These are phyloP conservation scores for Nudaria mundana DNA, from an alignment of 2,888 invertebrate species.

Conservation along the genomic window DNA sequence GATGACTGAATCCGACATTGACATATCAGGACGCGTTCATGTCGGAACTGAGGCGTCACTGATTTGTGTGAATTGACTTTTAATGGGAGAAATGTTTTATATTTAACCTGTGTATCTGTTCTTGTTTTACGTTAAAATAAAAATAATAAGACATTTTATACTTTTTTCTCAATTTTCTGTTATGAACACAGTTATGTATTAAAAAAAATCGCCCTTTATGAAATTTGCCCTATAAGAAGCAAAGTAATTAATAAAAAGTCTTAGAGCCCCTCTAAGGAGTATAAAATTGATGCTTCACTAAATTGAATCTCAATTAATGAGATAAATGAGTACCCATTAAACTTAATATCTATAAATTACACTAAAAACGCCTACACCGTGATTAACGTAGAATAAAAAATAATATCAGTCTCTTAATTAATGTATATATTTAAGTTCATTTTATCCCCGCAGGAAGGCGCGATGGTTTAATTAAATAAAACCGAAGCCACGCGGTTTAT, in stretches of 20 bases:
- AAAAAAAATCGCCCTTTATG: too few relatives aligned
- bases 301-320: conserved; percentile 29
- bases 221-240: conserved; percentile 6
- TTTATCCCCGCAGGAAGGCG: conserved; percentile 30
- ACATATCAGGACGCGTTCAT: too few relatives aligned
- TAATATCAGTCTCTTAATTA: conserved; percentile 34
- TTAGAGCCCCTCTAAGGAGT: conserved; percentile 8
- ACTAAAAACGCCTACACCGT: conserved; percentile 10
- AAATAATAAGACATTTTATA: neutral
- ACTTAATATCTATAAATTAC: conserved; percentile 19
- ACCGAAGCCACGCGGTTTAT: conserved; percentile 32
- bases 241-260: conserved; percentile 11
- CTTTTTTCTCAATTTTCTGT: neutral
- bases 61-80: too few relatives aligned
- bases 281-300: conserved; percentile 28
- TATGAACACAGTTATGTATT: neutral
- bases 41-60: too few relatives aligned
- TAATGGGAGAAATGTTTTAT: too few relatives aligned
- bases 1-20: too few relatives aligned
- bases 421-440: conserved; percentile 40
- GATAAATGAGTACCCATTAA: conserved; percentile 28
- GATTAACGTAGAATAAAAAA: conserved; percentile 27
- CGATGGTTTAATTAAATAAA: conserved; percentile 50
- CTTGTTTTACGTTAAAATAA: too few relatives aligned
- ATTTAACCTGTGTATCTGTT: too few relatives aligned